These are phyloP conservation scores for Ophioderma brevispina DNA, from an alignment of 35 echinoderm and acorn worm species.

Conservation along the genomic window DNA sequence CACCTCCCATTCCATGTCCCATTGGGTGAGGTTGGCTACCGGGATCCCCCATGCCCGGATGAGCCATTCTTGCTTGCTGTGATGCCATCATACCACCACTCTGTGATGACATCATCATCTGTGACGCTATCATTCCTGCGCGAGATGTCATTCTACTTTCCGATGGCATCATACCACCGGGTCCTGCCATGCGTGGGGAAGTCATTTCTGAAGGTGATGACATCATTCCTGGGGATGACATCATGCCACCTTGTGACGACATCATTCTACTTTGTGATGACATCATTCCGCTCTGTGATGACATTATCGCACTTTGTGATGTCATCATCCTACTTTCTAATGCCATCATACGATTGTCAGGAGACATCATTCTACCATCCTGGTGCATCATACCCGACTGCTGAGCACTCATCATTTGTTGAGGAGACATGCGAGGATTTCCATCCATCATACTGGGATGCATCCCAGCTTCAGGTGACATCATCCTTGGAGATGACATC, in stretches of 20 bases:
- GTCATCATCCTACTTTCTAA: slow-evolving; percentile 57
- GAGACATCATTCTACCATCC: slow-evolving; percentile 3
- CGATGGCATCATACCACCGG: slow-evolving; percentile 55
- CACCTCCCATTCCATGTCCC: not conserved
- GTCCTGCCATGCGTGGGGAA: slow-evolving; percentile 26
- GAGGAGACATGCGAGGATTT: not conserved
- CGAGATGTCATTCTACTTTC: slow-evolving; percentile 39
- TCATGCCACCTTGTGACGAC: slow-evolving; percentile 31
- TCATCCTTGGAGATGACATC: slow-evolving; percentile 67
- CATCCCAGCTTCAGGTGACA: slow-evolving; percentile 49
- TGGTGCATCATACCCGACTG: slow-evolving; percentile 30
- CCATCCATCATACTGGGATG: not conserved
- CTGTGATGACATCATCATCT: slow-evolving; percentile 64
- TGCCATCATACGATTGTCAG: slow-evolving; percentile 44
- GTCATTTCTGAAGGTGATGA: slow-evolving; percentile 4
- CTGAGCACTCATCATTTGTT: slow-evolving; percentile 37
- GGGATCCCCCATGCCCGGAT: slow-evolving; percentile 7
- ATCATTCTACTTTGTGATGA: slow-evolving; percentile 27
- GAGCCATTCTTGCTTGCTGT: slow-evolving; percentile 17
- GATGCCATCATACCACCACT: slow-evolving; percentile 42
- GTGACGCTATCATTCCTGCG: slow-evolving; percentile 37
- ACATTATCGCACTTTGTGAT: slow-evolving; percentile 52
- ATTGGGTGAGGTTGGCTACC: not conserved
- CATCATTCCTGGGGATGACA: slow-evolving; percentile 24
- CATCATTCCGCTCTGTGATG: slow-evolving; percentile 62